A percentile compares a stretch with the other conserved stretches of the same genome.
phyloP scores from a whole-genome alignment of 2,113 vertebrate genomes.

The Tragelaphus strepsiceros region DNA sequence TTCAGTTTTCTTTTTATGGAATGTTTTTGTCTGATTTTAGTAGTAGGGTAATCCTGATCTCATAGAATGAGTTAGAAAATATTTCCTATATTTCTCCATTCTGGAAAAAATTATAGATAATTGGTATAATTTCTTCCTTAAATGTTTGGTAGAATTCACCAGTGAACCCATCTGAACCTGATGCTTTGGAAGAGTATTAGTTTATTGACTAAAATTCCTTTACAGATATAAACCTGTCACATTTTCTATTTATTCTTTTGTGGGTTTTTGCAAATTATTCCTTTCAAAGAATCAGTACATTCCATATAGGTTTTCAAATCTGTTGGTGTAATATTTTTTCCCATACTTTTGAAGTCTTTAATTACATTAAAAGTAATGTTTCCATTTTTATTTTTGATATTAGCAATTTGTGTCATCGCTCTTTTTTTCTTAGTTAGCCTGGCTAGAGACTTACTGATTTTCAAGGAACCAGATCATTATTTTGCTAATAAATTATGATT shows the following conservation, averaged over 20 bases:
- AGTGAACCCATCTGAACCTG: neutral
- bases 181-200: neutral
- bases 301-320: neutral
- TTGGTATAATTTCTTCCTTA: neutral
- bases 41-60: neutral
- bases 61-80: neutral
- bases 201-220: neutral
- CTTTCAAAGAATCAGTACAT: neutral
- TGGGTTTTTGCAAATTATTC: neutral
- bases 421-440: neutral
- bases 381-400: neutral
- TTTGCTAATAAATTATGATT: slow-evolving; percentile 1
- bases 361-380: neutral
- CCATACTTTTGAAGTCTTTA: neutral
- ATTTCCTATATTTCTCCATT: neutral
- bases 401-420: neutral
- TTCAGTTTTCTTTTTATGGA: neutral
- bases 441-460: neutral
- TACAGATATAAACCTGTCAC: neutral
- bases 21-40: neutral
- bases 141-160: neutral
- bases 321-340: neutral
- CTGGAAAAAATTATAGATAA: neutral
- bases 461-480: neutral
- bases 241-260: neutral